A percentile compares a stretch with the other conserved stretches of the same genome.
phyloP scores from a whole-genome alignment of 2,797 vertebrate genomes.

The Eptatretus atami region DNA sequence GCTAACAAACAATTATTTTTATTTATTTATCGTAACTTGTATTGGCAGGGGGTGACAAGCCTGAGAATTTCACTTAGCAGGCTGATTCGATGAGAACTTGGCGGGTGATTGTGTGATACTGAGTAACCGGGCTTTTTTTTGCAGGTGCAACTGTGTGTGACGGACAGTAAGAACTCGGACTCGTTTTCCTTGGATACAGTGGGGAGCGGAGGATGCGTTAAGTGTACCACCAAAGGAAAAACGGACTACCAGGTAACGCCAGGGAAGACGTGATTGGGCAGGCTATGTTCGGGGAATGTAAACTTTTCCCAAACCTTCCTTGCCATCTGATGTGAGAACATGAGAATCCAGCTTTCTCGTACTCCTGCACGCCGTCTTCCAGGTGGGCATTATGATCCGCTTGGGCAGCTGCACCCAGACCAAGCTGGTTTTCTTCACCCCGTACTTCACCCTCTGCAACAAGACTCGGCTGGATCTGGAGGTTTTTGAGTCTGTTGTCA shows the following conservation, averaged over 20 bases:
- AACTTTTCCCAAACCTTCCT: background rate
- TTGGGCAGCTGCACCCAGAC: conserved; percentile 85
- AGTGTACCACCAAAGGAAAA: conserved; percentile 26
- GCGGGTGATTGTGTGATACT: too few relatives aligned
- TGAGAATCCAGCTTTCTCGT: too few relatives aligned
- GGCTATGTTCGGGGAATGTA: background rate
- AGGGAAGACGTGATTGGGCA: too few relatives aligned
- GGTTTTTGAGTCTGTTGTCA: conserved; percentile 14
- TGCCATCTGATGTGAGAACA: too few relatives aligned
- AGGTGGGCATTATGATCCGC: conserved; percentile 75
- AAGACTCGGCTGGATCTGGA: conserved; percentile 60
- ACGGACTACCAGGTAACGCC: conserved; percentile 50
- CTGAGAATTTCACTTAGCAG: too few relatives aligned
- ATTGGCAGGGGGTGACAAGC: too few relatives aligned
- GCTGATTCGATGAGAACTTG: too few relatives aligned
- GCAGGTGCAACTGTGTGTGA: conserved; percentile 61
- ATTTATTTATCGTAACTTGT: too few relatives aligned
- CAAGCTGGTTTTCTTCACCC: conserved; percentile 54
- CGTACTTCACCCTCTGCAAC: conserved; percentile 66
- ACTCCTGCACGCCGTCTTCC: conserved; percentile 6
- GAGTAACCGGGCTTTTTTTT: conserved; percentile 1
- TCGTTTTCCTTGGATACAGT: conserved; percentile 82
- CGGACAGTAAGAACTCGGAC: conserved; percentile 54
- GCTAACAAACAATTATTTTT: too few relatives aligned
- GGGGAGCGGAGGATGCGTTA: conserved; percentile 73